Conservation (phyloP, 30 jellyfish, hydroid and myxozoan species). For the Phacellophora camtschatica region DNA sequence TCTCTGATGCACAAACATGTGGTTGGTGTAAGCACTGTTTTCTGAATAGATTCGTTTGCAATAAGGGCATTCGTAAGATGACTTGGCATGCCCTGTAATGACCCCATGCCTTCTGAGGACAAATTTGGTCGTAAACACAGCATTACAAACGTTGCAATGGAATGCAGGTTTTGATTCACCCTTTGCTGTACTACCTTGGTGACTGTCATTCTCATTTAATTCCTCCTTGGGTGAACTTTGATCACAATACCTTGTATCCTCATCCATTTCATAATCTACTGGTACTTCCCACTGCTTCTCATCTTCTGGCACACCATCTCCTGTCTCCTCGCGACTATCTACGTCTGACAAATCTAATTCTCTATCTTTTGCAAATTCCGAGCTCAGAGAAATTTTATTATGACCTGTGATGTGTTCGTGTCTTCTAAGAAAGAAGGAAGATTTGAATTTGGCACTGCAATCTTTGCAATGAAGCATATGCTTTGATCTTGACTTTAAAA, state of each 20-base stretch:
- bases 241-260: too few relatives aligned
- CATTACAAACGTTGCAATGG: slow-evolving; percentile 22
- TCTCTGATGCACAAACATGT: slow-evolving; percentile 51
- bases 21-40: slow-evolving; percentile 30
- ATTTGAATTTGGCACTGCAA: too few relatives aligned
- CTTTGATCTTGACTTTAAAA: too few relatives aligned
- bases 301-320: neutral
- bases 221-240: too few relatives aligned
- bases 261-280: neutral
- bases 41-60: slow-evolving; percentile 45
- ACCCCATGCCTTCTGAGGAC: slow-evolving; percentile 42
- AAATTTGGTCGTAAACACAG: slow-evolving; percentile 11
- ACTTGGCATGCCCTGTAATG: slow-evolving; percentile 44
- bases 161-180: neutral
- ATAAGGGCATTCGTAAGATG: slow-evolving; percentile 33
- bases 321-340: neutral
- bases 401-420: too few relatives aligned
- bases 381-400: too few relatives aligned
- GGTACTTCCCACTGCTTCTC: neutral
- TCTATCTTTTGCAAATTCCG: too few relatives aligned
- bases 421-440: too few relatives aligned
- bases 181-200: too few relatives aligned
- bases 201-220: too few relatives aligned
- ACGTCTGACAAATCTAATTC: neutral
- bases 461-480: too few relatives aligned